These are phyloP conservation scores for Philhelius pedissequus DNA, from an alignment of 2,888 invertebrate species.

Conservation along the genomic window DNA sequence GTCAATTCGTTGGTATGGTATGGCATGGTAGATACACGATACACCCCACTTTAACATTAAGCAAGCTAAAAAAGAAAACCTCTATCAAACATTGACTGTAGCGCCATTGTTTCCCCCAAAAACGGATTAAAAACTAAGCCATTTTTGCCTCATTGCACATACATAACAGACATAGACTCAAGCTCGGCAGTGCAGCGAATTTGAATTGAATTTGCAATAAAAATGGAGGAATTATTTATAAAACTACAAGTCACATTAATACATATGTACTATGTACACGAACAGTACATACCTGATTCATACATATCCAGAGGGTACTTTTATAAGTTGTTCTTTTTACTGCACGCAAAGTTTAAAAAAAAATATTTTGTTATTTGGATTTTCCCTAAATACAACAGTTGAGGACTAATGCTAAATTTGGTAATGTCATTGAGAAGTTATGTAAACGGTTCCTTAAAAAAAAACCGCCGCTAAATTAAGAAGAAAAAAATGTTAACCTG, in stretches of 20 bases:
- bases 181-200: slow-evolving; percentile 28
- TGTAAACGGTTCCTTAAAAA: not conserved
- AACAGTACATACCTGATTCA: slow-evolving; percentile 3
- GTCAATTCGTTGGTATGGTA: too few species aligned
- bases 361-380: slow-evolving; percentile 15
- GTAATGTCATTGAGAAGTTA: slow-evolving; percentile 55
- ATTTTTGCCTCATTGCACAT: slow-evolving; percentile 41
- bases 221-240: slow-evolving; percentile 33
- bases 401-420: slow-evolving; percentile 56
- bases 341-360: slow-evolving; percentile 6
- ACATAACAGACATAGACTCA: not conserved
- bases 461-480: slow-evolving; percentile 24
- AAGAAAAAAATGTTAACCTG: slow-evolving; percentile 16
- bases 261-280: not conserved
- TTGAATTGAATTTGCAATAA: slow-evolving; percentile 51
- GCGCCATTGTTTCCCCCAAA: slow-evolving; percentile 54
- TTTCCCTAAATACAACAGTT: slow-evolving; percentile 20
- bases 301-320: not conserved
- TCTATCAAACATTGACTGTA: not conserved
- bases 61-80: not conserved
- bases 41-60: not conserved
- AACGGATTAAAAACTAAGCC: slow-evolving; percentile 19
- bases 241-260: not conserved
- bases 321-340: not conserved
- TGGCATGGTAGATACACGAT: not conserved